phyloP scores from a whole-genome alignment of 2,797 vertebrate species.

The Darevskia nairensis region DNA sequence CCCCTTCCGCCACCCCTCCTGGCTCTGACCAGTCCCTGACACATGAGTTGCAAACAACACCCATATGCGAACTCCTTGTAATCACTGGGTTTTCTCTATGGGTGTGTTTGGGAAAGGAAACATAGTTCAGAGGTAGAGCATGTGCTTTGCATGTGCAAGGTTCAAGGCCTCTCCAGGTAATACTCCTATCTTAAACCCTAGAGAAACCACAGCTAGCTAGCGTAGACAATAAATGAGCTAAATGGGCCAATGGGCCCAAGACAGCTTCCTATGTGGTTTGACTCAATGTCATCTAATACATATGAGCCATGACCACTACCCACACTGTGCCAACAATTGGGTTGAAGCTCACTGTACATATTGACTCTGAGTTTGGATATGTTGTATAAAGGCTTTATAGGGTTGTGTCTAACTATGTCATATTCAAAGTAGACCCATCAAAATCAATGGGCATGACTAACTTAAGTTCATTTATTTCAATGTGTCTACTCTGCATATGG shows the following conservation, averaged over 20 bases:
- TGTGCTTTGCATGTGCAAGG: not conserved
- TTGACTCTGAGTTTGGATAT: not conserved
- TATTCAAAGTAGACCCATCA: no score
- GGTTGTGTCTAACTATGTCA: no score
- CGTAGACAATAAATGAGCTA: not conserved
- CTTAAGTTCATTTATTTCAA: no score
- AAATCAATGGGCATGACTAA: no score
- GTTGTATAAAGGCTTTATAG: not conserved
- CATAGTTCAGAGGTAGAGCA: no score
- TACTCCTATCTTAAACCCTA: not conserved
- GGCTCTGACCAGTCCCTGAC: no score
- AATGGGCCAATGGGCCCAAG: not conserved
- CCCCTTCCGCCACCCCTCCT: no score
- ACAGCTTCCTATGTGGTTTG: slow-evolving; percentile 5
- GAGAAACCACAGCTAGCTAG: not conserved
- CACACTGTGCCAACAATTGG: no score
- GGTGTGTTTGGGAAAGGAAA: not conserved
- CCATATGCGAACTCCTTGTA: not conserved
- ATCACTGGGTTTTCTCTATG: accelerated
- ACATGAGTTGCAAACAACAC: not conserved
- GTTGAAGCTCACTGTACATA: not conserved
- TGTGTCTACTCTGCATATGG: no score
- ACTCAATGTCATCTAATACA: not conserved
- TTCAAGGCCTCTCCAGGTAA: no score
- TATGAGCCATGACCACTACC: not conserved